phyloP scores from a whole-genome alignment of 2,888 invertebrate genomes.

The Listrodromus nycthemerus region DNA sequence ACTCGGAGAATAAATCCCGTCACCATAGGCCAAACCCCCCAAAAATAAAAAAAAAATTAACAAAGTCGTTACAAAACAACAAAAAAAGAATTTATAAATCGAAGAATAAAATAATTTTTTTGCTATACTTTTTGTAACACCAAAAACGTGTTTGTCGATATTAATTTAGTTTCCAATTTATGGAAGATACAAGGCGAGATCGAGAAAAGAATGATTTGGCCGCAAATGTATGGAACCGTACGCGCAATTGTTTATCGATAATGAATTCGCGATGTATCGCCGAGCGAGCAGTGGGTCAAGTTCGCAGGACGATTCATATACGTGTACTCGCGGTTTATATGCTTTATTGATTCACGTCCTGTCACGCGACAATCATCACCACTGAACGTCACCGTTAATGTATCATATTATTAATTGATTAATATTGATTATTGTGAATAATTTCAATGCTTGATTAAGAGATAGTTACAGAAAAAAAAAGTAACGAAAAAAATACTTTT shows the following conservation, averaged over 20 bases:
- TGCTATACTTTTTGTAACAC: neutral
- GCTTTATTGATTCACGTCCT: constrained; percentile 61
- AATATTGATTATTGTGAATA: constrained; percentile 66
- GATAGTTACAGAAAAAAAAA: constrained; percentile 50
- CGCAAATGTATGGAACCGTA: neutral
- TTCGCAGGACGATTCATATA: constrained; percentile 55
- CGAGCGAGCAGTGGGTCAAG: constrained; percentile 64
- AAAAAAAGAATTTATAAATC: constrained; percentile 8
- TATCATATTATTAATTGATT: constrained; percentile 60
- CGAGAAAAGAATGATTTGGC: constrained; percentile 6
- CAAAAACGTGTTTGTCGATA: neutral
- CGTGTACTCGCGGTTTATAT: constrained; percentile 62
- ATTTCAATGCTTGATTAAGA: constrained; percentile 68
- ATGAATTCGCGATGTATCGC: constrained; percentile 30
- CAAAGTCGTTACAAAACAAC: neutral
- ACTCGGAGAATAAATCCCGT: constrained; percentile 50
- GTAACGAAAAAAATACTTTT: constrained; percentile 1
- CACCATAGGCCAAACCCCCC: constrained; percentile 49
- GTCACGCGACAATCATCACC: constrained; percentile 61
- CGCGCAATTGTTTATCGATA: constrained; percentile 24
- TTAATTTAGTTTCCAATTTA: constrained; percentile 4
- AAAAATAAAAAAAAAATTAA: constrained; percentile 12
- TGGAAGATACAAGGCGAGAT: constrained; percentile 28
- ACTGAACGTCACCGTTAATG: constrained; percentile 56
- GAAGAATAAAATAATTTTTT: constrained; percentile 9